Base-by-base conservation (phyloP, 2,113 vertebrate species). In the Anas platyrhynchos region DNA sequence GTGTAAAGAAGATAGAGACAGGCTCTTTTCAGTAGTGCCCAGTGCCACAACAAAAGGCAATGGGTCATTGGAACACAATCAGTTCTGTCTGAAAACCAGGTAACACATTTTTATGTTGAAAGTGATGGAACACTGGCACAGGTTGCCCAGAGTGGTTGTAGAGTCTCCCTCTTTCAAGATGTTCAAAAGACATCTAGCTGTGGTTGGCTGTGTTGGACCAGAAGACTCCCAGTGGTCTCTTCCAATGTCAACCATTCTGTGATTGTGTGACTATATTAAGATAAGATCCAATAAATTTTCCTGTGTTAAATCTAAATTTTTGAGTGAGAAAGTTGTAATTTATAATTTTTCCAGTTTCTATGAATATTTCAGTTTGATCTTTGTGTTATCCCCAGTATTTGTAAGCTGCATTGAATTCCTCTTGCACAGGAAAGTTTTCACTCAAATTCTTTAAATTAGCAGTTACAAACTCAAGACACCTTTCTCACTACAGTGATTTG, bases 31-130 rank as follows among this genome's bases (percentile, higher is more conserved):
- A 3, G 32, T 63, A 23, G 11, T 48, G 10, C 41, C 3, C 2
- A 63, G n/a, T 26, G n/a, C 31, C 38, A 72, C 14, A 3, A 55
- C 14, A 3, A 55, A 29, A 41, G 16, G 5, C n/a, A 63, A 50
- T 3, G 2, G 13, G 22, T 32, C 27, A 52, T 17, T 34, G 16
- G 43, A 72, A 29, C 4, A 12, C 15, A n/a, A 0, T 3, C 34
- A 5, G 7, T 63, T 90, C 34, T 13, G 6, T 58, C 36, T 55
- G 23, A 22, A 38, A 9, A 41, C 17, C 13, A 20, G 13, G 11
- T 48, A 22, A 36, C 16, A 50, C 3, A 43, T 27, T 34, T 74
- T 41, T 31, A 62, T 25, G 34, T 16, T 52, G 18, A 48, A 10
- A 3, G 11, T 62, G 21, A 25, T 0, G 1, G 34, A 32, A 13